Evolutionary conservation across 2,888 invertebrate species (phyloP), one percentile per base, ranked within the genome.

Genomic region (Euzophera pinguis): DNA sequence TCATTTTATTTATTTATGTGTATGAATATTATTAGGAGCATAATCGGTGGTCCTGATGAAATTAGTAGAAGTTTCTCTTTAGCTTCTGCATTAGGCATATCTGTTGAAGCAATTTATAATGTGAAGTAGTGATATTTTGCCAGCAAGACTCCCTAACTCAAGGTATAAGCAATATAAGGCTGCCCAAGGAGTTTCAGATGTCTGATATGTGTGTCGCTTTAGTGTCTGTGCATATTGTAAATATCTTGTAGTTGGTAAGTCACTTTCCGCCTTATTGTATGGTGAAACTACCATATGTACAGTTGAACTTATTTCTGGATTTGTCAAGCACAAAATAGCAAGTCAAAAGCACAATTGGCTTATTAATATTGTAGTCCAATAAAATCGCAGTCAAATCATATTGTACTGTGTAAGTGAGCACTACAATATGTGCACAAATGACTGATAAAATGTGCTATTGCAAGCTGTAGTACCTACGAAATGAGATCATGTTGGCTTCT

Each of bases 221-320:
- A 75, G 65, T 80, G 64, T 77, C 59, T 89, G 87, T 89, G 84
- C 74, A 89, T 88, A 89, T 76, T 90, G 89, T 90, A 89, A 82
- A 90, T 89, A 89, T 68, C 60, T 69, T 63, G 62, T 79, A 78
- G 68, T 56, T 65, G 67, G 64, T 72, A 75, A 78, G 75, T 62
- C 66, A 65, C 73, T 82, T 78, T 88, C 89, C 89, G 89, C 89
- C 89, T 90, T 88, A 83, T 75, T 74, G 75, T 71, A 77, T 78
- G 80, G 75, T 85, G 76, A 74, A 66, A n/a, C n/a, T 68, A 78
- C 69, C 70, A 64, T 61, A 61, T 69, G 69, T 71, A 69, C 65
- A 65, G 69, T 68, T 63, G 63, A 65, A 63, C 54, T 67, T 67
- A 61, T 65, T 68, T 62, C 22, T 65, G 48, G 50, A 56, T 16